Conservation (phyloP, 1,140 invertebrate genomes). For the Oryzaephilus surinamensis region DNA sequence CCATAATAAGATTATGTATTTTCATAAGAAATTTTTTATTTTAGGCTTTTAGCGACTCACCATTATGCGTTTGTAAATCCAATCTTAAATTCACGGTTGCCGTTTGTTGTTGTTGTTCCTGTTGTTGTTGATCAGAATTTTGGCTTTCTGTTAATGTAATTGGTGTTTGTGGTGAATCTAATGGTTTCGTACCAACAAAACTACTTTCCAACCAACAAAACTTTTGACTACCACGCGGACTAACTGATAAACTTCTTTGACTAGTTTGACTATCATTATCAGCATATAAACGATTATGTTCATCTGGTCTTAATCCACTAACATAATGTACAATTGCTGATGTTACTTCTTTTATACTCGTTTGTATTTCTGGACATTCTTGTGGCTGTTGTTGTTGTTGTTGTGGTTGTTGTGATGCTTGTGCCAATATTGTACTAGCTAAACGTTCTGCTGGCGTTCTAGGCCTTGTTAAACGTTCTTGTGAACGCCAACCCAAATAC, state of each 20-base stretch:
- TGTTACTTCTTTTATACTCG: constrained; percentile 83
- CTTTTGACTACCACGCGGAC: constrained; percentile 43
- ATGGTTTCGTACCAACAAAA: constrained; percentile 72
- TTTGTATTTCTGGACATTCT: constrained; percentile 69
- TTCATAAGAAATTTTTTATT: too few relatives aligned
- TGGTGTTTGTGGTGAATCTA: constrained; percentile 75
- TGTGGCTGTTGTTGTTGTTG: constrained; percentile 23
- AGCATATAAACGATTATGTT: too few relatives aligned
- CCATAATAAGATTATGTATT: too few relatives aligned
- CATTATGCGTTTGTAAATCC: constrained; percentile 45
- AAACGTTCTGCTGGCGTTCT: constrained; percentile 73
- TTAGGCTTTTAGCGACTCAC: constrained; percentile 48
- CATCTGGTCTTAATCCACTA: constrained; percentile 55
- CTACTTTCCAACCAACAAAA: constrained; percentile 83
- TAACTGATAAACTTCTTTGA: constrained; percentile 27
- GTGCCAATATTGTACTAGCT: constrained; percentile 51
- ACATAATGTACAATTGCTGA: constrained; percentile 89
- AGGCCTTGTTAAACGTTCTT: constrained; percentile 65
- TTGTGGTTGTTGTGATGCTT: constrained; percentile 30
- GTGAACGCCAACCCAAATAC: constrained; percentile 81
- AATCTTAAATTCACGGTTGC: constrained; percentile 37
- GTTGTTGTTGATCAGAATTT: background rate
- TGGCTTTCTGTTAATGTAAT: constrained; percentile 43
- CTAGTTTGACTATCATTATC: constrained; percentile 19
- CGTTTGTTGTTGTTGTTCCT: constrained; percentile 10